These are phyloP conservation scores for Protomyctophum bolini DNA, from an alignment of 2,113 vertebrate genomes.

Conservation along the genomic window DNA sequence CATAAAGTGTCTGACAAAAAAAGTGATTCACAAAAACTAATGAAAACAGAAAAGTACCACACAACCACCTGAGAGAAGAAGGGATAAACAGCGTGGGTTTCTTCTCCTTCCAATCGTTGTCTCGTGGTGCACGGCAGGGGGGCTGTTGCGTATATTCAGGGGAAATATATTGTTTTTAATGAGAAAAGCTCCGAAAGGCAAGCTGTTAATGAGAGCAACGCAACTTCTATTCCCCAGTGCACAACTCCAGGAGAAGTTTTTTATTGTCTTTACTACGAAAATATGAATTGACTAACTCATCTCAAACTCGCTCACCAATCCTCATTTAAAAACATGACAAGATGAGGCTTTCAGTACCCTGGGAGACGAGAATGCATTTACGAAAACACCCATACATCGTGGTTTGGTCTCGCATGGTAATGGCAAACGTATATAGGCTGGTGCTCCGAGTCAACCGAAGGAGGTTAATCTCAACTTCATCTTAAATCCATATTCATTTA, in stretches of 20 bases:
- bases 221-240: background rate
- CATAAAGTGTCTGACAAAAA: background rate
- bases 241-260: background rate
- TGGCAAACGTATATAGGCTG: background rate
- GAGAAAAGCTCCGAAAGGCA: background rate
- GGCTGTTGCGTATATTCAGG: constrained; percentile 9
- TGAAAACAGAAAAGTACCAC: background rate
- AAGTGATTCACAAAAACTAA: background rate
- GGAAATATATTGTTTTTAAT: constrained; percentile 18
- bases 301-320: background rate
- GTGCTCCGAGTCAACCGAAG: too few species aligned
- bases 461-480: too few species aligned
- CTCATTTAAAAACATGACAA: constrained; percentile 4
- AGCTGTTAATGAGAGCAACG: constrained; percentile 1
- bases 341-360: background rate
- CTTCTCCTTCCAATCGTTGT: background rate
- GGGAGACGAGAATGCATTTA: background rate
- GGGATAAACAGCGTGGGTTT: constrained; percentile 4
- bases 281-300: background rate
- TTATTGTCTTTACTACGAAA: background rate
- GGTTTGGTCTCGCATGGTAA: background rate
- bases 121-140: background rate
- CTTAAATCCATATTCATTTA: too few species aligned
- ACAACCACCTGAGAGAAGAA: background rate
- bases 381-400: background rate